These are phyloP conservation scores for Diadema setosum DNA, from an alignment of 35 echinoderm and acorn worm species.

Conservation along the genomic window DNA sequence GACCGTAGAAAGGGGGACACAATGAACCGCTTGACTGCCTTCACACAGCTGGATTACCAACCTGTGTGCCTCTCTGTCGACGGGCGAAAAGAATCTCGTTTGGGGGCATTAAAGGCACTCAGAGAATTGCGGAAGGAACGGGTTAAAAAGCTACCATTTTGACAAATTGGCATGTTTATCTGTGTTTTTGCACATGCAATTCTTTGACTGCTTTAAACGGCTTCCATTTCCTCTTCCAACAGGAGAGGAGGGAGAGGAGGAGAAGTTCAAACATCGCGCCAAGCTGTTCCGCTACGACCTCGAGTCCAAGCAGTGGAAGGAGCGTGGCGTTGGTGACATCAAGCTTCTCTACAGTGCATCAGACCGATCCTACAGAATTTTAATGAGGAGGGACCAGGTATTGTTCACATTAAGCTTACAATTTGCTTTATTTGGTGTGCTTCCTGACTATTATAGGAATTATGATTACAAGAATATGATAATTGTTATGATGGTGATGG, in stretches of 20 bases:
- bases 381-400: conserved; percentile 91
- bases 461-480: not conserved
- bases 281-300: conserved; percentile 77
- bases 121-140: no score
- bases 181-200: no score
- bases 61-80: no score
- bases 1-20: no score
- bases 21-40: no score
- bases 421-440: not conserved
- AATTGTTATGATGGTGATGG: not conserved
- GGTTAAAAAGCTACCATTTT: no score
- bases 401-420: not conserved
- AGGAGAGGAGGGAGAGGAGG: conserved; percentile 78
- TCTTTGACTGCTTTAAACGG: no score
- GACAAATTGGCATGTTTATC: no score
- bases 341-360: conserved; percentile 58
- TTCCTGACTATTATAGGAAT: not conserved
- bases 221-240: not conserved
- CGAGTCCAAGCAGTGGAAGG: conserved; percentile 70
- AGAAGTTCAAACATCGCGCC: conserved; percentile 68
- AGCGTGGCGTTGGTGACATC: conserved; percentile 80
- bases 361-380: conserved; percentile 30
- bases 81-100: no score
- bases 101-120: no score
- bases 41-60: no score